Percentiles rank a stretch among this genome's conserved stretches.
phyloP scores from a whole-genome alignment of 2,113 vertebrate species.

The Bucco capensis region DNA sequence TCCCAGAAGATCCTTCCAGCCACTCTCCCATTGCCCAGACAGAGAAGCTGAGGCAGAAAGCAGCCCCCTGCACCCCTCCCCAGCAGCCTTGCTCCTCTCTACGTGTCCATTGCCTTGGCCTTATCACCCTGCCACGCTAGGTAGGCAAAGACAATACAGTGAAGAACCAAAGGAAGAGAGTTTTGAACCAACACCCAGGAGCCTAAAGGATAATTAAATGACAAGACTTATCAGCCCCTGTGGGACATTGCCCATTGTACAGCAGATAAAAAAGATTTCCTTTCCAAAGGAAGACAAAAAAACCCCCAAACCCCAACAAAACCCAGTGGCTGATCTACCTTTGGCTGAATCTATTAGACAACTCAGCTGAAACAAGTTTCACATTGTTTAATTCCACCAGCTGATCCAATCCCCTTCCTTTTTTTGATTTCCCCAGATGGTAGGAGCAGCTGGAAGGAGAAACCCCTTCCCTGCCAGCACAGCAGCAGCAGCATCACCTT shows the following conservation, averaged over 20 bases:
- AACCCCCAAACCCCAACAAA: too few species aligned
- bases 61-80: background rate
- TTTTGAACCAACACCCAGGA: slow-evolving; percentile 17
- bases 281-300: slow-evolving; percentile 2
- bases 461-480: slow-evolving; percentile 29
- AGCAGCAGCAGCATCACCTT: background rate
- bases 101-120: background rate
- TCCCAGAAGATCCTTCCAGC: background rate
- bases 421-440: slow-evolving; percentile 63
- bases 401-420: slow-evolving; percentile 40
- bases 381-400: slow-evolving; percentile 34
- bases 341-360: slow-evolving; percentile 15
- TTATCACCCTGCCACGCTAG: background rate
- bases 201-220: slow-evolving; percentile 49
- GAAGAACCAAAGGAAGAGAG: background rate
- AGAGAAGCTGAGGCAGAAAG: background rate
- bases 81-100: background rate
- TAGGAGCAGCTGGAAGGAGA: slow-evolving; percentile 61
- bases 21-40: background rate
- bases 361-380: slow-evolving; percentile 50
- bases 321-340: slow-evolving; percentile 35
- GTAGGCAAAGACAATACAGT: background rate
- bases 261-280: slow-evolving; percentile 50
- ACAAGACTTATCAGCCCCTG: slow-evolving; percentile 24
- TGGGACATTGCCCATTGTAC: slow-evolving; percentile 5